A percentile compares a stretch with the other conserved stretches of the same genome.
phyloP scores from a whole-genome alignment of 2,113 vertebrate species.

The Microtus montanus region DNA sequence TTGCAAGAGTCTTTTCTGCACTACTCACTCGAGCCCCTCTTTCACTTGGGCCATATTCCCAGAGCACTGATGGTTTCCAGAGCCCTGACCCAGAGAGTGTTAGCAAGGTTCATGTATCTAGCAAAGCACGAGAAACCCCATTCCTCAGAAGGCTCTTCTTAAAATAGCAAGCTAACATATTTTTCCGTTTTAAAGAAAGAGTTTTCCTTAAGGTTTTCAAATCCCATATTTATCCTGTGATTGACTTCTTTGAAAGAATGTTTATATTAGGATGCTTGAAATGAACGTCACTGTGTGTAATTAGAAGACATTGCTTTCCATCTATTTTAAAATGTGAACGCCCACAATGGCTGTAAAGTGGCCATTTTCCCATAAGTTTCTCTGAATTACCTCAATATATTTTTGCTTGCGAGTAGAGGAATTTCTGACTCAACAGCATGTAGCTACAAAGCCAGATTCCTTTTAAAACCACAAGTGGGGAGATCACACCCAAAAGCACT shows the following conservation, averaged over 20 bases:
- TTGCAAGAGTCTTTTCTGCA: neutral
- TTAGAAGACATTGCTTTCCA: conserved; percentile 65
- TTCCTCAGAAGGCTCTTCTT: neutral
- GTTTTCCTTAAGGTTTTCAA: conserved; percentile 2
- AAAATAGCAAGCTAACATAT: conserved; percentile 20
- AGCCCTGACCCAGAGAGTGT: neutral
- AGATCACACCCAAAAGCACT: neutral
- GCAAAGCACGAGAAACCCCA: neutral
- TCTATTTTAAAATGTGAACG: conserved; percentile 65
- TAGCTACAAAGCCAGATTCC: neutral
- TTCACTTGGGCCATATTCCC: neutral
- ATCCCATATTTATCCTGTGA: conserved; percentile 12
- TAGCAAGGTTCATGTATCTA: conserved; percentile 12
- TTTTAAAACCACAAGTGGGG: neutral
- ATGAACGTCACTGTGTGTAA: conserved; percentile 51
- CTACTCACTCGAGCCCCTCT: neutral
- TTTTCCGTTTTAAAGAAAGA: neutral
- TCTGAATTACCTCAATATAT: conserved; percentile 5
- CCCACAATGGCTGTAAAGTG: conserved; percentile 52
- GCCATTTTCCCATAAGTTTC: neutral
- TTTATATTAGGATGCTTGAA: conserved; percentile 64
- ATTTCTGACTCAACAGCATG: neutral
- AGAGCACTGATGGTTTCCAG: neutral
- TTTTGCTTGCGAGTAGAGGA: conserved; percentile 37
- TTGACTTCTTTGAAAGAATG: neutral